Evolutionary conservation across 2,888 invertebrate genomes (phyloP).

Genomic region (Hirtodrosophila cameraria): DNA sequence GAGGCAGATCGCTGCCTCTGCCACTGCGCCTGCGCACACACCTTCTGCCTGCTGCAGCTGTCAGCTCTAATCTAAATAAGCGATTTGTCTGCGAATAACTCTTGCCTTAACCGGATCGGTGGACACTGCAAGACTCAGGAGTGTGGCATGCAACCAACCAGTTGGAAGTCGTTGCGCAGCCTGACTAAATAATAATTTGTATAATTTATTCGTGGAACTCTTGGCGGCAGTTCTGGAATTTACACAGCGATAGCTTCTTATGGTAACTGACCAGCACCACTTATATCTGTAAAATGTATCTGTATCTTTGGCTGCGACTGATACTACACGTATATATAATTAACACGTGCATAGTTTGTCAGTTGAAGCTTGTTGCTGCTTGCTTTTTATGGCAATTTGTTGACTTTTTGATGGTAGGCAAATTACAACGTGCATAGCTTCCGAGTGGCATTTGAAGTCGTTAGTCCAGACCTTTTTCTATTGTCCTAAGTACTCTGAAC

Average conservation of each 20-base stretch:
- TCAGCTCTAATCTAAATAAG: conserved; percentile 73
- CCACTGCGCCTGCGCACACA: conserved; percentile 36
- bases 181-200: conserved; percentile 72
- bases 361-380: conserved; percentile 23
- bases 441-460: conserved; percentile 11
- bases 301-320: conserved; percentile 6
- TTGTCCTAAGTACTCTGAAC: conserved; percentile 14
- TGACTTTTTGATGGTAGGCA: conserved; percentile 44
- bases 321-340: conserved; percentile 65
- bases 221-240: conserved; percentile 44
- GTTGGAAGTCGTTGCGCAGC: conserved; percentile 7
- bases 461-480: conserved; percentile 36
- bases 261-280: conserved; percentile 32
- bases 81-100: conserved; percentile 74
- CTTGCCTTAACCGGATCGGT: conserved; percentile 48
- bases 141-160: conserved; percentile 35
- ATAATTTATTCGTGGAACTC: conserved; percentile 67
- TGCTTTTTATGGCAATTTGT: conserved; percentile 42
- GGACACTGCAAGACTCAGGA: conserved; percentile 6
- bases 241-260: conserved; percentile 48
- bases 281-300: background rate
- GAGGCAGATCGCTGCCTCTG: conserved; percentile 9
- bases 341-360: conserved; percentile 63
- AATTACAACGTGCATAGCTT: conserved; percentile 31
- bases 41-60: conserved; percentile 48